Evolutionary conservation across 2,888 invertebrate species (phyloP), one percentile per base, ranked within the genome.

Genomic region (Cremastinae sp.): DNA sequence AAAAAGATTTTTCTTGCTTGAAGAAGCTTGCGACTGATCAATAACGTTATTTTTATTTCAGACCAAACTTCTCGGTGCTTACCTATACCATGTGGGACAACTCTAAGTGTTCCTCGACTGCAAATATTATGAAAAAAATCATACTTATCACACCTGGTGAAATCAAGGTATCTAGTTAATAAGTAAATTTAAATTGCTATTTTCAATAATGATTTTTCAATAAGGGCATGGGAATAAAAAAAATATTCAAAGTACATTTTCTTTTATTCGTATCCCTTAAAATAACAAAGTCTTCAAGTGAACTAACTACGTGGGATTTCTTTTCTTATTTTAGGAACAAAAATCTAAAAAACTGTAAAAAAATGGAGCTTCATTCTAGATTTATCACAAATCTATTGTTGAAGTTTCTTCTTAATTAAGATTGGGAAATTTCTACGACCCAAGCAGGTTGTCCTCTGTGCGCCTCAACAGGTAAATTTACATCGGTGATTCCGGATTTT

Each of bases 11-110:
- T 28, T 28, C 5, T 28, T 5, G 28, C 28, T 5, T n/a, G n/a
- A n/a, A n/a, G n/a, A 51, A 14, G 14, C 16, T 45, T 51, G 20
- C 1, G 0, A 4, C 16, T 37, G 41, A 20, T 47, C 28, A 49
- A 43, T 7, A n/a, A n/a, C n/a, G 8, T 37, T 69, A 53, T 39
- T 71, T 73, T 75, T 79, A 82, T 94, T 94, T 76, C 92, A 97
- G 96, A 96, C 96, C 1, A 98, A 98, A 91, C 90, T 98, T 66
- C 92, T 98, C 84, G 97, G 95, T 37, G 96, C 98, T 18, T 98
- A 98, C 90, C 90, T 98, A 75, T 93, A 95, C 85, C 97, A 98
- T 92, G 93, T 95, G 16, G 90, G 92, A 72, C 92, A 92, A 82
- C 90, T 93, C 35, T 85, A 83, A 85, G 75, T 35, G 9, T 12